Conservation (phyloP, 2,797 vertebrate genomes). For the Pseudomugil tenellus region DNA sequence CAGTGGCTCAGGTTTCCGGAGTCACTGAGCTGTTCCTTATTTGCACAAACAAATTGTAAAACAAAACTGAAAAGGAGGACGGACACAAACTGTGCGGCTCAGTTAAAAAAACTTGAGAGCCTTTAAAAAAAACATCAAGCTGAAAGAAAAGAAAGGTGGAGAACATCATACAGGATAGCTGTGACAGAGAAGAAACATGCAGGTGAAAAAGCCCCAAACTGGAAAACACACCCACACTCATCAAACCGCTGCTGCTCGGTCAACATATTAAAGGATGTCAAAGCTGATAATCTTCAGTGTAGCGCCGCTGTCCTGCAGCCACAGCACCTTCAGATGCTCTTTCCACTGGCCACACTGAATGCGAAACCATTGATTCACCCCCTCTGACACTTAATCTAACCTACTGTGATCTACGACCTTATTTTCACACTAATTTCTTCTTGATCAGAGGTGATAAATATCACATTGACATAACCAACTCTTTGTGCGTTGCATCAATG, state of each 20-base stretch:
- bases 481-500: conserved; percentile 76
- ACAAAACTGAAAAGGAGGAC: conserved; percentile 31
- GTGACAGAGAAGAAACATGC: conserved; percentile 8
- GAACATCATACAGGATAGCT: neutral
- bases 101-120: conserved; percentile 2
- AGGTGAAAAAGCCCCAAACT: conserved; percentile 23
- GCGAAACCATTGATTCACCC: conserved; percentile 79
- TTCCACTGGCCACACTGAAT: conserved; percentile 62
- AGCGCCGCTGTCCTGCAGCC: conserved; percentile 67
- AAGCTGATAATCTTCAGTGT: conserved; percentile 56
- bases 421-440: conserved; percentile 87
- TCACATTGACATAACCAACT: conserved; percentile 82
- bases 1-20: conserved; percentile 61
- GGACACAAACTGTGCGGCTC: conserved; percentile 30
- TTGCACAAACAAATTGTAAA: conserved; percentile 71
- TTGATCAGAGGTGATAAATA: conserved; percentile 89
- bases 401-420: conserved; percentile 86
- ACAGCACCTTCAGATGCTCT: conserved; percentile 64
- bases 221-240: conserved; percentile 23
- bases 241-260: conserved; percentile 40
- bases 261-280: conserved; percentile 66
- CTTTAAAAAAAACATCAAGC: neutral
- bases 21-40: conserved; percentile 36
- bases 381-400: conserved; percentile 84
- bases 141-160: neutral